A percentile compares a stretch with the other conserved stretches of the same genome.
Conservation (phyloP, 2,113 vertebrate species). For the Hippocampus zosterae region DNA sequence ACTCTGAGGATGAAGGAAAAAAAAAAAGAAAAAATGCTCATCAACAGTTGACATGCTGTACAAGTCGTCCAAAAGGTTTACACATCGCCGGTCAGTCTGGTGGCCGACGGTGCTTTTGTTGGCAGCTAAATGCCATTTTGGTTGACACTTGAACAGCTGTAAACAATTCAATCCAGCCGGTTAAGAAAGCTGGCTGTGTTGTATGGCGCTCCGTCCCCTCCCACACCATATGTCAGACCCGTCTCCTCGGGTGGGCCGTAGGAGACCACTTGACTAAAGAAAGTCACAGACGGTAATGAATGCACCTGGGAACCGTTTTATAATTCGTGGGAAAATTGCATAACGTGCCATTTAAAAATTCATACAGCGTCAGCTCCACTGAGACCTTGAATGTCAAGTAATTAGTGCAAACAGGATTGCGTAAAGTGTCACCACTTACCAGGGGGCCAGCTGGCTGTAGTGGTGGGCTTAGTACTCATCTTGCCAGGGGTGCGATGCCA, state of each 20-base stretch:
- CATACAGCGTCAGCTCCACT: neutral
- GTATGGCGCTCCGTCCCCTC: too few species aligned
- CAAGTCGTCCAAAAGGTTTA: too few species aligned
- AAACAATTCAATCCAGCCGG: too few species aligned
- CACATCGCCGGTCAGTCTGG: too few species aligned
- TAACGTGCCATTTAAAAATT: neutral
- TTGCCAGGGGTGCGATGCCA: slow-evolving; percentile 98
- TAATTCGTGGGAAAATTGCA: neutral
- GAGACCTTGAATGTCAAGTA: neutral
- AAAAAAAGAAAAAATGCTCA: neutral
- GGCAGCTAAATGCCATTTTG: too few species aligned
- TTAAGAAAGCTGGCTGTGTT: too few species aligned
- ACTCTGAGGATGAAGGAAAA: slow-evolving; percentile 74
- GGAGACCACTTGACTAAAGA: too few species aligned
- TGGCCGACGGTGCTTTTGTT: too few species aligned
- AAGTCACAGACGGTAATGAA: neutral
- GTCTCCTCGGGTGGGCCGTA: too few species aligned
- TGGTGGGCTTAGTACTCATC: slow-evolving; percentile 83
- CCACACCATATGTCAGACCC: too few species aligned
- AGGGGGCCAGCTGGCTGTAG: slow-evolving; percentile 96
- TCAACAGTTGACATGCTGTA: neutral
- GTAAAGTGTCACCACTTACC: slow-evolving; percentile 65
- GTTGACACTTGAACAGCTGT: too few species aligned
- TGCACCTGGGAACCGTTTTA: neutral
- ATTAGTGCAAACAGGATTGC: neutral